Evolutionary conservation across 2,888 invertebrate species (phyloP), one percentile per base, ranked within the genome.

Genomic region (Epiblema foenella): DNA sequence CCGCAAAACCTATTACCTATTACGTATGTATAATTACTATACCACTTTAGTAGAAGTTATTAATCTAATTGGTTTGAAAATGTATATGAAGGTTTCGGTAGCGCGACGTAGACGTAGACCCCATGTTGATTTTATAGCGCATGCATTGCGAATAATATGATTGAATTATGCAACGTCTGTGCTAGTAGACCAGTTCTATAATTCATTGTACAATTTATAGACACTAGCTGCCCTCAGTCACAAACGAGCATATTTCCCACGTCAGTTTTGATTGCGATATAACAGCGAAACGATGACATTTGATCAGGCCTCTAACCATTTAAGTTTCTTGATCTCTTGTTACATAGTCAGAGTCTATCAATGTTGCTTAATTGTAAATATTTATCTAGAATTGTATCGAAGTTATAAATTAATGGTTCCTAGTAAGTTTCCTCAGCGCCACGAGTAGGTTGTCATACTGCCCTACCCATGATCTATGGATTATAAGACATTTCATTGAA

Each of bases 211-310:
- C 83, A 90, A 91, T 92, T 90, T 91, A 91, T 91, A 82, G 89
- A 78, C 83, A 79, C 87, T 84, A 83, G 80, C 80, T 83, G 83
- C 80, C 80, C 81, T 83, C 83, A 83, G 84, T 84, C 83, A 87
- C 91, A 93, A 93, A 93, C 89, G 88, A 91, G 89, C 87, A 87
- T 89, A 91, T 90, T 93, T 93, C 93, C 91, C 92, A 93, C 86
- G 91, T 92, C 90, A 89, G 85, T 87, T 90, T 91, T 91, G 91
- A 92, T 91, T 90, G 89, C 88, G 86, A 90, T 91, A 90, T 93
- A 89, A 90, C 89, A 87, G 87, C 89, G 85, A 60, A 89, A 86
- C 87, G 89, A 91, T 89, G 91, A 89, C 88, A 89, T 89, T 89
- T 87, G 86, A 87, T 87, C 87, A 86, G 83, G 85, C 54, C 65